These are phyloP conservation scores for Drosophila mercatorum DNA, from an alignment of 2,888 invertebrate species.

Conservation along the genomic window DNA sequence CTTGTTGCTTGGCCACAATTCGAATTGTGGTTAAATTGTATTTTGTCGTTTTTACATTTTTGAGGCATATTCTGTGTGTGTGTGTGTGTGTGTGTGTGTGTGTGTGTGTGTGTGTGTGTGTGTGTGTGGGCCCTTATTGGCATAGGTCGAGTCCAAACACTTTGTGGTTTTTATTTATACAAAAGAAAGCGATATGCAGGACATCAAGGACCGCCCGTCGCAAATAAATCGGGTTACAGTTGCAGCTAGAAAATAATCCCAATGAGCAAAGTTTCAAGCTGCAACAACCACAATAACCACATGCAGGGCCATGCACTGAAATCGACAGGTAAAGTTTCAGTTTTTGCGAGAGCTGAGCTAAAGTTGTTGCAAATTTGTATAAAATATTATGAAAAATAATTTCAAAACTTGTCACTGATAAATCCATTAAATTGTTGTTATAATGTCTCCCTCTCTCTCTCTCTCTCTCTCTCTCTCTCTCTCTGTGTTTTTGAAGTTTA, in stretches of 20 bases:
- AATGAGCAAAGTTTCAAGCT: slow-evolving; percentile 60
- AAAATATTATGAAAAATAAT: slow-evolving; percentile 12
- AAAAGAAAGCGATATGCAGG: slow-evolving; percentile 19
- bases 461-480: not conserved
- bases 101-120: slow-evolving; percentile 20
- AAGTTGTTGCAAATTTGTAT: slow-evolving; percentile 10
- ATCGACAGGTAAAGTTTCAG: slow-evolving; percentile 38
- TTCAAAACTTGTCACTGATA: slow-evolving; percentile 4
- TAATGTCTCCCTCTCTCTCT: not conserved
- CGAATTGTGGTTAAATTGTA: slow-evolving; percentile 67
- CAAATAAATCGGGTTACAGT: slow-evolving; percentile 64
- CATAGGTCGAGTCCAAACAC: slow-evolving; percentile 58
- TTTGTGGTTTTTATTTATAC: slow-evolving; percentile 64
- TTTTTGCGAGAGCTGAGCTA: not conserved
- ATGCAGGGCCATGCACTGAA: slow-evolving; percentile 18
- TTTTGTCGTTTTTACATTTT: slow-evolving; percentile 54
- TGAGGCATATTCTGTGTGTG: slow-evolving; percentile 34
- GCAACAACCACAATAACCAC: slow-evolving; percentile 22
- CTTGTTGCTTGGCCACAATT: slow-evolving; percentile 58
- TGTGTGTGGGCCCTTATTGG: slow-evolving; percentile 37
- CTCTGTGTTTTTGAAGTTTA: not conserved
- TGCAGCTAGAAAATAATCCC: slow-evolving; percentile 47
- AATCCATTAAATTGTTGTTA: slow-evolving; percentile 19
- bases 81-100: slow-evolving; percentile 16
- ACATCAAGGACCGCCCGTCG: slow-evolving; percentile 10